These are phyloP conservation scores for Carterocephalus palaemon DNA, from an alignment of 2,888 invertebrate species.

Conservation along the genomic window DNA sequence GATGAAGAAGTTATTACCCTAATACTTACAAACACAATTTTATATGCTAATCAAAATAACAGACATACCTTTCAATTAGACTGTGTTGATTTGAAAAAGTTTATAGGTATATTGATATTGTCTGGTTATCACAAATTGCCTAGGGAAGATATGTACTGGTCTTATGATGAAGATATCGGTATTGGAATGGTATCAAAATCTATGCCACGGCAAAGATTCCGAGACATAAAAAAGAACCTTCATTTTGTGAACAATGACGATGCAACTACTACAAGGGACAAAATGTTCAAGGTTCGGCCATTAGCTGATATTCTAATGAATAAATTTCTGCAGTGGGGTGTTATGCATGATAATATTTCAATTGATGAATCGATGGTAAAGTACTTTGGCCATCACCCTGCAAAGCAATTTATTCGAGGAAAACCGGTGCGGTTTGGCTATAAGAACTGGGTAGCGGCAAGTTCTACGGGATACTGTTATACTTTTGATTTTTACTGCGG, in stretches of 20 bases:
- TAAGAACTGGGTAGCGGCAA: slow-evolving; percentile 15
- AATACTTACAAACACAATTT: background rate
- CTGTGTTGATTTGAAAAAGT: background rate
- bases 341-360: slow-evolving; percentile 1
- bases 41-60: slow-evolving; percentile 9
- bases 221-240: slow-evolving; percentile 24
- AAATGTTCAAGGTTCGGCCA: slow-evolving; percentile 1
- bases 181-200: slow-evolving; percentile 8
- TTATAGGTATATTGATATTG: background rate
- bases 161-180: slow-evolving; percentile 24
- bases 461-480: background rate
- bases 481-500: background rate
- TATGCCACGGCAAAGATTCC: slow-evolving; percentile 13
- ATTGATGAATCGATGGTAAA: slow-evolving; percentile 20
- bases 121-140: slow-evolving; percentile 1
- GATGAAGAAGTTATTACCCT: slow-evolving; percentile 1
- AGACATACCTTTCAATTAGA: background rate
- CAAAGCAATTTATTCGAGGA: slow-evolving; percentile 22
- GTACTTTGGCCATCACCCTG: slow-evolving; percentile 18
- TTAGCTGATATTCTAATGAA: background rate
- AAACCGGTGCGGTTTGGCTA: slow-evolving; percentile 24
- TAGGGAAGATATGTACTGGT: slow-evolving; percentile 11
- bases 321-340: background rate
- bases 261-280: slow-evolving; percentile 19
- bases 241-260: slow-evolving; percentile 21